Evolutionary conservation across 2,113 vertebrate species (phyloP).

Genomic region (Lipophrys pholis): DNA sequence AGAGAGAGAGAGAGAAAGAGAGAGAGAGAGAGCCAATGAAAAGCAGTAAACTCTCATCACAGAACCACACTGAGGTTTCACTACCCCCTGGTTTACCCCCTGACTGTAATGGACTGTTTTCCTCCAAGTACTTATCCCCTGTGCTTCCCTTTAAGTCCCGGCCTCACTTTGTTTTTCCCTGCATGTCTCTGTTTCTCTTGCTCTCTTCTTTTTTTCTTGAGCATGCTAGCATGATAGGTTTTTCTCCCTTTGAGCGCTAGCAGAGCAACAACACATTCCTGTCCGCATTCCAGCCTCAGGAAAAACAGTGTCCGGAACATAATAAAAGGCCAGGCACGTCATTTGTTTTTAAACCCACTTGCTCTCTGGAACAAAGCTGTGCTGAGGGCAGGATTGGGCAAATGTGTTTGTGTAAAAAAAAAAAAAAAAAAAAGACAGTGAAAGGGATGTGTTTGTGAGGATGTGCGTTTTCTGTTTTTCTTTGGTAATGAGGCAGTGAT

Average conservation of each 20-base stretch:
- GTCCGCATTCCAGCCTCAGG: constrained; percentile 79
- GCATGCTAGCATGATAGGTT: constrained; percentile 60
- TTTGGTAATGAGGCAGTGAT: constrained; percentile 46
- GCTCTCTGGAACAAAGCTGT: constrained; percentile 73
- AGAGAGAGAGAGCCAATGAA: constrained; percentile 23
- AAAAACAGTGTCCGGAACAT: constrained; percentile 83
- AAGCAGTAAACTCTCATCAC: constrained; percentile 36
- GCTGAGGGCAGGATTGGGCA: constrained; percentile 62
- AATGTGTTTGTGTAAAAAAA: constrained; percentile 67
- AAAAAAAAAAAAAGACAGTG: constrained; percentile 42
- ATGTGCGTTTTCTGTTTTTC: constrained; percentile 46
- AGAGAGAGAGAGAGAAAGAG: not conserved
- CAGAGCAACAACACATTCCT: constrained; percentile 84
- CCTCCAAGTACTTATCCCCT: constrained; percentile 21
- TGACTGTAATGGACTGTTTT: constrained; percentile 43
- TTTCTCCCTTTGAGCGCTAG: constrained; percentile 73
- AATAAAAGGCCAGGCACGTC: constrained; percentile 80
- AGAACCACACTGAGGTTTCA: constrained; percentile 19
- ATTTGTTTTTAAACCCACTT: constrained; percentile 81
- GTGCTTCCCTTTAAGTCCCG: constrained; percentile 8
- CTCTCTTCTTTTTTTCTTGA: constrained; percentile 44
- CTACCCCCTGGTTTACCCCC: constrained; percentile 16
- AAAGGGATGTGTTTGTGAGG: constrained; percentile 66
- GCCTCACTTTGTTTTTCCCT: constrained; percentile 11
- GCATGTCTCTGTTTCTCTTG: constrained; percentile 5